Evolutionary conservation across 2,113 vertebrate genomes (phyloP).

Genomic region (Gallinago media): DNA sequence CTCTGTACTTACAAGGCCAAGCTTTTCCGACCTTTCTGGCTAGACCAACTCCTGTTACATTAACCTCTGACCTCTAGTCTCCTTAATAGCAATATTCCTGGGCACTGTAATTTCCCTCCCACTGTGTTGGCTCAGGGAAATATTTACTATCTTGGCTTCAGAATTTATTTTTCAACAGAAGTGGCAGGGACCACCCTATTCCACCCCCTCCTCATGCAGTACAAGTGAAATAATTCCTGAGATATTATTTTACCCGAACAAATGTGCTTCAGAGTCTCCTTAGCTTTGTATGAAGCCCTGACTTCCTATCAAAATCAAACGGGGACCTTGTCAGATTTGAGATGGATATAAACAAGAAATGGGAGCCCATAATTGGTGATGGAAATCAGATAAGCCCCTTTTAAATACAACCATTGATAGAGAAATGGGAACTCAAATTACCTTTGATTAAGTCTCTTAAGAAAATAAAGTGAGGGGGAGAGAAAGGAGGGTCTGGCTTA

Average conservation of each 20-base stretch:
- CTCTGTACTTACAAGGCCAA: slow-evolving; percentile 63
- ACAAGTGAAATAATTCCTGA: slow-evolving; percentile 73
- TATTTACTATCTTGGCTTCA: slow-evolving; percentile 79
- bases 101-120: slow-evolving; percentile 76
- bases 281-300: slow-evolving; percentile 73
- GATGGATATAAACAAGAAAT: slow-evolving; percentile 86
- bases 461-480: slow-evolving; percentile 75
- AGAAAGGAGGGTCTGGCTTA: slow-evolving; percentile 8
- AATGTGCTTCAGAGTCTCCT: slow-evolving; percentile 76
- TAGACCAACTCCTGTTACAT: slow-evolving; percentile 81
- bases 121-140: slow-evolving; percentile 72
- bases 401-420: slow-evolving; percentile 85
- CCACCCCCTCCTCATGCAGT: slow-evolving; percentile 63
- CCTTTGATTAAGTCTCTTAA: slow-evolving; percentile 84
- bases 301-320: slow-evolving; percentile 82
- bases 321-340: slow-evolving; percentile 76
- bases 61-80: slow-evolving; percentile 79
- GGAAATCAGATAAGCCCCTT: slow-evolving; percentile 85
- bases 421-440: slow-evolving; percentile 82
- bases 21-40: slow-evolving; percentile 73
- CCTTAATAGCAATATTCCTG: slow-evolving; percentile 73
- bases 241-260: slow-evolving; percentile 83
- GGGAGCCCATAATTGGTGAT: slow-evolving; percentile 82
- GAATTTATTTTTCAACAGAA: slow-evolving; percentile 82
- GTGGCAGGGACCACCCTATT: slow-evolving; percentile 80